phyloP scores from a whole-genome alignment of 1,140 invertebrate species.

The Glomeris maerens region DNA sequence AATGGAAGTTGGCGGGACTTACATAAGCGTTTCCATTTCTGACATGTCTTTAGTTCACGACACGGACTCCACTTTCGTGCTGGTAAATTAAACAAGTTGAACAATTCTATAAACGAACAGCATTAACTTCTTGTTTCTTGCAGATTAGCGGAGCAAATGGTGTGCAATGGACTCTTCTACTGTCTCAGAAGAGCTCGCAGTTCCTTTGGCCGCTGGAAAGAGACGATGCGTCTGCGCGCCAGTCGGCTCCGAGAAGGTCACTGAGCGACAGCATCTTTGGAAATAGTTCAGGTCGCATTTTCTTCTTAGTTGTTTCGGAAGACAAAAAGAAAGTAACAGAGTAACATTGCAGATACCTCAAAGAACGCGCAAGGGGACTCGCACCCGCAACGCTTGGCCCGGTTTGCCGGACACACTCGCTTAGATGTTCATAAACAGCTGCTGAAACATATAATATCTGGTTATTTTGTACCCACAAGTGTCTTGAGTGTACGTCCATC shows the following conservation, averaged over 20 bases:
- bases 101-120: neutral
- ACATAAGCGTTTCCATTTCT: constrained; percentile 42
- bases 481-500: constrained; percentile 27
- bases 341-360: no score
- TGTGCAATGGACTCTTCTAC: constrained; percentile 31
- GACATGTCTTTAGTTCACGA: constrained; percentile 50
- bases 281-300: no score
- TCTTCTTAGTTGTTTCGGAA: no score
- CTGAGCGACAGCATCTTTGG: no score
- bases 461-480: constrained; percentile 28
- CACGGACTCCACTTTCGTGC: constrained; percentile 47
- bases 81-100: constrained; percentile 36
- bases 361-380: constrained; percentile 20
- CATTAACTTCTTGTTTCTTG: constrained; percentile 14
- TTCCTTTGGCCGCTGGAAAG: constrained; percentile 22
- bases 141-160: constrained; percentile 44
- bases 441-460: constrained; percentile 31
- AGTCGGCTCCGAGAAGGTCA: no score
- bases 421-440: constrained; percentile 29
- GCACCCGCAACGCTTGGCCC: constrained; percentile 20
- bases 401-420: constrained; percentile 21
- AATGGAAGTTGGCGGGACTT: constrained; percentile 46
- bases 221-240: no score
- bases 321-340: no score
- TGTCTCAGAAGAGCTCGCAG: constrained; percentile 27